phyloP scores from a whole-genome alignment of 1,140 invertebrate species.

The Cydia pomonella region DNA sequence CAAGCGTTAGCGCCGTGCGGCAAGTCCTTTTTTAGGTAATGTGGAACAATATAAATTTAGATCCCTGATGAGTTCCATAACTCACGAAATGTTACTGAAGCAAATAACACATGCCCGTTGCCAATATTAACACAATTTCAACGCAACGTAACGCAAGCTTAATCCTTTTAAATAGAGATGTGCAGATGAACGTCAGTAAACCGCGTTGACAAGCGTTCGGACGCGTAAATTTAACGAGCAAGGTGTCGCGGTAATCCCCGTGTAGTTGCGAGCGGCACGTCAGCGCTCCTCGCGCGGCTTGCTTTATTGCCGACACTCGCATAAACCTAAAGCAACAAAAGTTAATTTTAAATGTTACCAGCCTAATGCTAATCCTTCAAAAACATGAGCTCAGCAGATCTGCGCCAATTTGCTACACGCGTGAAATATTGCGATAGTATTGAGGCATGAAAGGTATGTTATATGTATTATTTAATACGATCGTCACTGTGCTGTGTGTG shows the following conservation, averaged over 20 bases:
- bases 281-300: conserved; percentile 47
- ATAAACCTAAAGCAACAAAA: conserved; percentile 61
- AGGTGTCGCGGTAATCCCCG: conserved; percentile 65
- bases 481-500: not conserved
- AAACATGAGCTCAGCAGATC: conserved; percentile 49
- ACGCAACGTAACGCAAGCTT: conserved; percentile 41
- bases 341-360: conserved; percentile 69
- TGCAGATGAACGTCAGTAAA: conserved; percentile 53
- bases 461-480: not conserved
- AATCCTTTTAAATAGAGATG: conserved; percentile 65
- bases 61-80: not conserved
- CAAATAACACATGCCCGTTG: not conserved
- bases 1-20: not conserved
- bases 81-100: not conserved
- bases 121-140: not conserved
- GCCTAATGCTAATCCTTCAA: conserved; percentile 57
- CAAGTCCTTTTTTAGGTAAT: not conserved
- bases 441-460: not conserved
- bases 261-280: conserved; percentile 57
- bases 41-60: not conserved
- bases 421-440: conserved; percentile 26
- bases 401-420: conserved; percentile 37
- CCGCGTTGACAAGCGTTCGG: conserved; percentile 68
- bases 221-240: conserved; percentile 57
- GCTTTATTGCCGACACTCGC: conserved; percentile 53